phyloP scores from a whole-genome alignment of 2,888 invertebrate species.

The Belgica antarctica region DNA sequence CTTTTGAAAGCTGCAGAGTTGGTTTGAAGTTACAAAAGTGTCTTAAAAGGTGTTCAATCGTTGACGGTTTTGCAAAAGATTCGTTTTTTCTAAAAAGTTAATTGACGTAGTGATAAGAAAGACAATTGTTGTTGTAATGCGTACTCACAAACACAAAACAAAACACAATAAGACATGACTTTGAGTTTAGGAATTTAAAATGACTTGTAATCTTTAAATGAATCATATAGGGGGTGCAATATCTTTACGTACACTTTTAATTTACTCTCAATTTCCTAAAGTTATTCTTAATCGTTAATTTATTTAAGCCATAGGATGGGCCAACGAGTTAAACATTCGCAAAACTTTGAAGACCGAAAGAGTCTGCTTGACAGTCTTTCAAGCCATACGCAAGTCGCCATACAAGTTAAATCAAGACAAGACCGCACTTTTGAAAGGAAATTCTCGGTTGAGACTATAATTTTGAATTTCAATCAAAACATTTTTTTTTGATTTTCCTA shows the following conservation, averaged over 20 bases:
- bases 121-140: constrained; percentile 37
- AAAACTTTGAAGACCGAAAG: neutral
- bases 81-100: neutral
- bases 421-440: neutral
- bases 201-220: constrained; percentile 16
- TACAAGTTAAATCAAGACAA: no score
- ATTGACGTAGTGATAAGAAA: neutral
- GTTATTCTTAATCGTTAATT: constrained; percentile 24
- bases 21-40: neutral
- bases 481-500: constrained; percentile 16
- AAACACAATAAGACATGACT: constrained; percentile 8
- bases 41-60: constrained; percentile 29
- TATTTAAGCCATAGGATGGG: constrained; percentile 24
- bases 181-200: neutral
- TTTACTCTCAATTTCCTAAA: constrained; percentile 25
- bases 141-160: constrained; percentile 21
- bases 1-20: constrained; percentile 3
- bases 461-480: constrained; percentile 17
- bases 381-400: constrained; percentile 34
- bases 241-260: constrained; percentile 35
- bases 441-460: constrained; percentile 5
- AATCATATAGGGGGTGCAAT: constrained; percentile 39
- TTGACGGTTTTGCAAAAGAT: constrained; percentile 13
- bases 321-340: neutral
- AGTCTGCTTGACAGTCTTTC: neutral